Evolutionary conservation across 2,888 invertebrate genomes (phyloP).

Genomic region (Candidula unifasciata): DNA sequence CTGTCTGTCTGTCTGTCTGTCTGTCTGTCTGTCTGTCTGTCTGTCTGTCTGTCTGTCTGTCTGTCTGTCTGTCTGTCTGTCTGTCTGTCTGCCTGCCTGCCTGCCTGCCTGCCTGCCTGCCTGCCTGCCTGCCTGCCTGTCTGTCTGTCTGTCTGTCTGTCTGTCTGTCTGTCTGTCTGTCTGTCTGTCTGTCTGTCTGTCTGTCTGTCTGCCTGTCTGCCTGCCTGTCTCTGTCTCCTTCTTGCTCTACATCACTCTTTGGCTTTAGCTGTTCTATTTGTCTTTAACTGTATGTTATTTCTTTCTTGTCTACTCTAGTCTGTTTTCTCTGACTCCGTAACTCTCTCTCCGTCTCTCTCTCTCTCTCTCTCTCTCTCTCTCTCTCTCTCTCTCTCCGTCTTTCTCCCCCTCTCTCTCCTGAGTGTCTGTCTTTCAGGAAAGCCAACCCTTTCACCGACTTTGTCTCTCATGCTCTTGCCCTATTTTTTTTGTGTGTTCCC

Average conservation of each 20-base stretch:
- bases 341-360: not conserved
- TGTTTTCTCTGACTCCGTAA: no score
- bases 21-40: constrained; percentile 34
- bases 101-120: constrained; percentile 22
- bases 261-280: no score
- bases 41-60: constrained; percentile 20
- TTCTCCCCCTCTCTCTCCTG: constrained; percentile 14
- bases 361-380: constrained; percentile 33
- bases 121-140: constrained; percentile 14
- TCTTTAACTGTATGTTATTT: constrained; percentile 23
- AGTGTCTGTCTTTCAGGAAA: not conserved
- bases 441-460: not conserved
- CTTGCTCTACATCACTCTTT: constrained; percentile 24
- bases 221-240: not conserved
- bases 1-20: constrained; percentile 17
- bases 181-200: constrained; percentile 30
- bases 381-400: constrained; percentile 29
- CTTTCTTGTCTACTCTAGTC: not conserved
- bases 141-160: not conserved
- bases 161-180: not conserved
- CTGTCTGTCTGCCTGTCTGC: constrained; percentile 26
- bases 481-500: no score
- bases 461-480: not conserved
- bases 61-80: not conserved
- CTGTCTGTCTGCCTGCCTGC: not conserved